A percentile compares a stretch with the other conserved stretches of the same genome.
phyloP scores from a whole-genome alignment of 2,888 invertebrate genomes.

The Athalia circularis region DNA sequence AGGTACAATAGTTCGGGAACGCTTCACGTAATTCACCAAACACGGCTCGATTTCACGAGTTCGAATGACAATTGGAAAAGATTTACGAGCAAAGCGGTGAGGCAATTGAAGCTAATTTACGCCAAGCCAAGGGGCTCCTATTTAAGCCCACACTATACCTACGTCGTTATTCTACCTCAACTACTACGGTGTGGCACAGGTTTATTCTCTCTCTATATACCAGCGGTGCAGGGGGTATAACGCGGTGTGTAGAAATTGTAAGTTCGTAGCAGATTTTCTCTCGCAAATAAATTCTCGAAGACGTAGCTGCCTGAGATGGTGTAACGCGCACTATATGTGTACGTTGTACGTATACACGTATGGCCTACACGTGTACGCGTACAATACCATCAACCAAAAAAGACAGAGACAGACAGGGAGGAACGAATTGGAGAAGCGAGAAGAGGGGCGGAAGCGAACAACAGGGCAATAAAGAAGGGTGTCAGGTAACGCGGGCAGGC shows the following conservation, averaged over 20 bases:
- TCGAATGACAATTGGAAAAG: constrained; percentile 29
- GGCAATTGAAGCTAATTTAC: constrained; percentile 43
- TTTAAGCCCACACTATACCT: constrained; percentile 12
- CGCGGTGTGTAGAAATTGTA: constrained; percentile 17
- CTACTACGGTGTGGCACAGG: not conserved
- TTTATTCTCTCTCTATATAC: too few relatives aligned
- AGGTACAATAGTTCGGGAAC: not conserved
- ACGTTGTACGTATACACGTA: not conserved
- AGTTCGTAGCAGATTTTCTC: constrained; percentile 22
- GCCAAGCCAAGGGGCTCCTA: constrained; percentile 17
- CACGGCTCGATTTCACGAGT: constrained; percentile 21
- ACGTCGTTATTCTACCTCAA: constrained; percentile 19
- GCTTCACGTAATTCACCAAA: constrained; percentile 4
- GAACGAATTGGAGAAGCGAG: not conserved
- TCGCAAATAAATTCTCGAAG: constrained; percentile 29
- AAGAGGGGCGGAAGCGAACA: constrained; percentile 53
- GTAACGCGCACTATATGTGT: not conserved
- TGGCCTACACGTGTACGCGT: not conserved
- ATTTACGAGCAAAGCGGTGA: constrained; percentile 28
- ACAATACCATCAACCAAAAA: constrained; percentile 1
- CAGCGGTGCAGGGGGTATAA: not conserved
- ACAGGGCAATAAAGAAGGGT: constrained; percentile 61
- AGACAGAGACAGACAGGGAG: constrained; percentile 14
- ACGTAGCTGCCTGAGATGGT: not conserved
- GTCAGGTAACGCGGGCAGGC: constrained; percentile 51